Conservation (phyloP, 2,888 invertebrate species). For the Dicyrtomina minuta region DNA sequence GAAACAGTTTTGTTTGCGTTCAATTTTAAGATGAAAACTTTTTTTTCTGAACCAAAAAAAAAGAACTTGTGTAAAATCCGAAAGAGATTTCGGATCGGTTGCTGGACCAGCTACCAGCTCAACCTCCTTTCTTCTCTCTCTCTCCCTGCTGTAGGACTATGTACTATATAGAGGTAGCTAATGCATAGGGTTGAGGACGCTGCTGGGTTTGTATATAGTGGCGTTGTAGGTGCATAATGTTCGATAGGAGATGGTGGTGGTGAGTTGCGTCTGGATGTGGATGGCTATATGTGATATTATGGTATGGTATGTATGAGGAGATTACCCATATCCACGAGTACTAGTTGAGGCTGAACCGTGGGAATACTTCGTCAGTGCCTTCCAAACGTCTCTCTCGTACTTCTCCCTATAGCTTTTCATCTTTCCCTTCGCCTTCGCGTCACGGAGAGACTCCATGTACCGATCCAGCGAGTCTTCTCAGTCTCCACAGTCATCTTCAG, state of each 20-base stretch:
- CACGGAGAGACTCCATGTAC: not conserved
- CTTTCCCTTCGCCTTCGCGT: conserved; percentile 7
- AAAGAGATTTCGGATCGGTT: conserved; percentile 30
- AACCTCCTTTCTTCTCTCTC: conserved; percentile 16
- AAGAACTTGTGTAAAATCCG: conserved; percentile 18
- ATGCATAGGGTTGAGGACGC: too few species aligned
- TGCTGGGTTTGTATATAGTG: too few species aligned
- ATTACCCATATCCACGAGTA: conserved; percentile 14
- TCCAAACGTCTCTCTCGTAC: conserved; percentile 1
- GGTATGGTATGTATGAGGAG: too few species aligned
- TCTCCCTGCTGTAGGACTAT: not conserved
- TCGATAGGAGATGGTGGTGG: too few species aligned
- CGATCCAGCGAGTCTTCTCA: conserved; percentile 15
- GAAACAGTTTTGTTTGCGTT: conserved; percentile 15
- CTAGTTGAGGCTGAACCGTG: conserved; percentile 8
- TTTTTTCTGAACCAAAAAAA: conserved; percentile 11
- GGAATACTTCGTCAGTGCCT: conserved; percentile 22
- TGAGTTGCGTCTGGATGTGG: too few species aligned
- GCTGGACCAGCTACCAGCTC: conserved; percentile 10
- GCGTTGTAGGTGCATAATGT: too few species aligned
- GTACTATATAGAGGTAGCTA: too few species aligned
- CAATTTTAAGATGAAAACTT: conserved; percentile 24
- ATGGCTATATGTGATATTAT: too few species aligned
- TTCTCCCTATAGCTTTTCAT: conserved; percentile 13
- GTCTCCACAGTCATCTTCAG: too few species aligned